A percentile compares a stretch with the other conserved stretches of the same genome.
phyloP scores from a whole-genome alignment of 2,797 vertebrate species.

The Ibycter americanus region DNA sequence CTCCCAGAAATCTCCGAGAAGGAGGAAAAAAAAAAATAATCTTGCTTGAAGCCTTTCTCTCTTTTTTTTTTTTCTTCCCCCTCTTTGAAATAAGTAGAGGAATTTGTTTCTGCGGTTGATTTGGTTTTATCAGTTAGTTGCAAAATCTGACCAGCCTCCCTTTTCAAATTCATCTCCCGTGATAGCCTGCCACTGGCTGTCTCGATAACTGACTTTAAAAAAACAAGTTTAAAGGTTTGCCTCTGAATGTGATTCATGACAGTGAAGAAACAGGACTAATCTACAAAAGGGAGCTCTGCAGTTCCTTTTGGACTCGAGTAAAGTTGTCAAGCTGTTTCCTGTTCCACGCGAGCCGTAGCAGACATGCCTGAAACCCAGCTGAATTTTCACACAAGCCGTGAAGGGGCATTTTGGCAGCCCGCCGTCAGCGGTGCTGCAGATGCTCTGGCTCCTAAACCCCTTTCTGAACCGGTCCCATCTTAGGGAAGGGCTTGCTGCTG shows the following conservation, averaged over 20 bases:
- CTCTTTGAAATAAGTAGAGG: slow-evolving; percentile 21
- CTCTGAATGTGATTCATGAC: neutral
- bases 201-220: neutral
- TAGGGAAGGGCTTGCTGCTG: neutral
- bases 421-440: accelerated
- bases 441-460: neutral
- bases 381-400: neutral
- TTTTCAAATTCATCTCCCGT: neutral
- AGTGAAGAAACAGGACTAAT: neutral
- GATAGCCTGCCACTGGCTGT: slow-evolving; percentile 16
- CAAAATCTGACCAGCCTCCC: slow-evolving; percentile 29
- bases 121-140: slow-evolving; percentile 52
- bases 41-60: slow-evolving; percentile 16
- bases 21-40: neutral
- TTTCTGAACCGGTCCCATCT: neutral
- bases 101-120: slow-evolving; percentile 19
- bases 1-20: neutral
- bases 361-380: neutral
- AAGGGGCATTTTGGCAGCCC: neutral
- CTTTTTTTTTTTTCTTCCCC: accelerated
- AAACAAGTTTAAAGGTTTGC: neutral
- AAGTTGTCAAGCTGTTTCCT: neutral
- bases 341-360: neutral
- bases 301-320: neutral
- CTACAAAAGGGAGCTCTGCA: neutral